These are phyloP conservation scores for Borostomias antarcticus DNA, from an alignment of 2,797 vertebrate genomes.

Conservation along the genomic window DNA sequence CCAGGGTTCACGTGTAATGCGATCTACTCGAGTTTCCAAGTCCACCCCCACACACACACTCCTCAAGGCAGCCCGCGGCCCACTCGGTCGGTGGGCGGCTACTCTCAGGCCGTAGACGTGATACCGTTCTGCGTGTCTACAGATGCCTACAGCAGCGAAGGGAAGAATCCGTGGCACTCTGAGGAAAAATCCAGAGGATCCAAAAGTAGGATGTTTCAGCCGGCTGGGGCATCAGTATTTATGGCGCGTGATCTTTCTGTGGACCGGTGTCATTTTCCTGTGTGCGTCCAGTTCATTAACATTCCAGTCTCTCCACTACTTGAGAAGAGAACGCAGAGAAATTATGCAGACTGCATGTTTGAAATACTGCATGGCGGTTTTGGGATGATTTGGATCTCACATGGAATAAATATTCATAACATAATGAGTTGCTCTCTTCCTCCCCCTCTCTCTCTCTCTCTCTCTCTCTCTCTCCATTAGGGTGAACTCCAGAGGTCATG, in stretches of 20 bases:
- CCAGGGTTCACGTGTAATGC: constrained; percentile 79
- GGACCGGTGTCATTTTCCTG: constrained; percentile 46
- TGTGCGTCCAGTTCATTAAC: background rate
- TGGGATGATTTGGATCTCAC: background rate
- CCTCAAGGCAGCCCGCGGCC: constrained; percentile 77
- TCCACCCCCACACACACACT: constrained; percentile 69
- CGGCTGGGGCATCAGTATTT: constrained; percentile 55
- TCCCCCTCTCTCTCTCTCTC: background rate
- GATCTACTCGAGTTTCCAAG: constrained; percentile 78
- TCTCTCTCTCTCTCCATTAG: constrained; percentile 73
- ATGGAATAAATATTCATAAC: background rate
- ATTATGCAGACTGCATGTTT: background rate
- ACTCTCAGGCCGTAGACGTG: constrained; percentile 71
- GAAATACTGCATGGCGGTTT: constrained; percentile 3
- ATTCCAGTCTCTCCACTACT: background rate
- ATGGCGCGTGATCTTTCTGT: constrained; percentile 41
- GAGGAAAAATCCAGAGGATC: constrained; percentile 53
- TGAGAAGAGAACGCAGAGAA: background rate
- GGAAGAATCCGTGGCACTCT: constrained; percentile 3
- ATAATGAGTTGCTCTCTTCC: background rate
- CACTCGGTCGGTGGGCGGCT: constrained; percentile 78
- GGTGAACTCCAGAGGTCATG: constrained; percentile 94
- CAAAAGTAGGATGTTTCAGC: constrained; percentile 41
- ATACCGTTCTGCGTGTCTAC: constrained; percentile 70
- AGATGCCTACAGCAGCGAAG: constrained; percentile 39